These are phyloP conservation scores for Drosophila lowei DNA, from an alignment of 1,140 invertebrate species.

Conservation along the genomic window DNA sequence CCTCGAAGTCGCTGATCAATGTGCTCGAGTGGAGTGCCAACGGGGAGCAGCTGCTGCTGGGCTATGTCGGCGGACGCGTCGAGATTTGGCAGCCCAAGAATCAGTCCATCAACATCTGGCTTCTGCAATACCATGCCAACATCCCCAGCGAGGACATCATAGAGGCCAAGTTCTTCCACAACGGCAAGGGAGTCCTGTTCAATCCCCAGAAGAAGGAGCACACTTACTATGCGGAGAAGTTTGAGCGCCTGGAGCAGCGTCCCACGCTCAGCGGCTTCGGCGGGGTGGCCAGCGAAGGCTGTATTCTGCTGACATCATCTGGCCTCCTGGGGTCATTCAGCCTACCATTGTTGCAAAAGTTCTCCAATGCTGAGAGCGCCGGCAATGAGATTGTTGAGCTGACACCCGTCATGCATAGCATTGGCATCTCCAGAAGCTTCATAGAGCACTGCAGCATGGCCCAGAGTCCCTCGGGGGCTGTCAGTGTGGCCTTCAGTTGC, in stretches of 20 bases:
- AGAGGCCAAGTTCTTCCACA: slow-evolving; percentile 92
- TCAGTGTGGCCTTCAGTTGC: slow-evolving; percentile 87
- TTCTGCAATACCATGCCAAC: slow-evolving; percentile 83
- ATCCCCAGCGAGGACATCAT: slow-evolving; percentile 91
- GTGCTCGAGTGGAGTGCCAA: slow-evolving; percentile 93
- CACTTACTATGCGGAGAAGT: slow-evolving; percentile 92
- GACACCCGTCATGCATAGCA: slow-evolving; percentile 86
- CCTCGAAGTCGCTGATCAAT: slow-evolving; percentile 86
- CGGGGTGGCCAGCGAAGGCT: slow-evolving; percentile 91
- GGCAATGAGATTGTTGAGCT: slow-evolving; percentile 74
- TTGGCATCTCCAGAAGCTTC: slow-evolving; percentile 89
- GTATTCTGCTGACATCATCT: slow-evolving; percentile 91
- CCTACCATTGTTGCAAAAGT: slow-evolving; percentile 82
- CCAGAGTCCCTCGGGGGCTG: slow-evolving; percentile 87
- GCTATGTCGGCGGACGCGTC: slow-evolving; percentile 89
- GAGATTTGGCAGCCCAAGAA: slow-evolving; percentile 91
- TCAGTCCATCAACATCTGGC: slow-evolving; percentile 92
- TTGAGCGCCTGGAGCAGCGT: slow-evolving; percentile 89
- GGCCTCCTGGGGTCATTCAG: slow-evolving; percentile 91
- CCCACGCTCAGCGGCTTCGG: slow-evolving; percentile 94
- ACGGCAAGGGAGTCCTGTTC: slow-evolving; percentile 87
- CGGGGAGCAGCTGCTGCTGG: slow-evolving; percentile 90
- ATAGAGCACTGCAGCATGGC: slow-evolving; percentile 88
- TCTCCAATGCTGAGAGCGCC: background rate
- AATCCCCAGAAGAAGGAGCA: slow-evolving; percentile 90